These are phyloP conservation scores for Magallana ariakensis DNA, from an alignment of 1,140 invertebrate genomes.

Conservation along the genomic window DNA sequence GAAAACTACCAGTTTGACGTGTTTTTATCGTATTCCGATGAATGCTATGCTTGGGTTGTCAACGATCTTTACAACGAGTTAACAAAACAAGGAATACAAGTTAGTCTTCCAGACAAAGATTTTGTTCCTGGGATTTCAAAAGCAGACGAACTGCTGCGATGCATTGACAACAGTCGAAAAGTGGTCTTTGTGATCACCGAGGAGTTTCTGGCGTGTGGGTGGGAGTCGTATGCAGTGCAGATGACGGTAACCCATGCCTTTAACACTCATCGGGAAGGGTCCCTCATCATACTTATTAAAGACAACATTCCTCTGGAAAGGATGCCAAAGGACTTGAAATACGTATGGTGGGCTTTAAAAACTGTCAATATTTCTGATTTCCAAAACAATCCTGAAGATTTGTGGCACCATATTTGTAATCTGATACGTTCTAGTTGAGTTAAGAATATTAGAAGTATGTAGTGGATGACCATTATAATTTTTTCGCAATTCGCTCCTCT, in stretches of 20 bases:
- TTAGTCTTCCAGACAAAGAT: constrained; percentile 38
- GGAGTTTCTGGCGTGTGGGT: constrained; percentile 44
- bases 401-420: neutral
- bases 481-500: no score
- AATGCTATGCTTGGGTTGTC: neutral
- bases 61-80: neutral
- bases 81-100: neutral
- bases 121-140: constrained; percentile 47
- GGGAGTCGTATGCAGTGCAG: constrained; percentile 45
- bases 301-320: neutral
- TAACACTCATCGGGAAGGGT: neutral
- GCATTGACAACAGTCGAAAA: constrained; percentile 51
- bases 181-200: constrained; percentile 45
- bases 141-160: constrained; percentile 42
- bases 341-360: neutral
- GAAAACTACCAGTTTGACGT: neutral
- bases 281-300: neutral
- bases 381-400: neutral
- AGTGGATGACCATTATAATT: no score
- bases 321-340: neutral
- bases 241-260: constrained; percentile 48
- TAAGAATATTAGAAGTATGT: neutral
- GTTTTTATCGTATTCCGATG: neutral
- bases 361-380: neutral
- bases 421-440: neutral